Percentiles rank a stretch among this genome's conserved stretches.
These are phyloP conservation scores for Aegithalos caudatus DNA, from an alignment of 2,113 vertebrate genomes.

Conservation along the genomic window DNA sequence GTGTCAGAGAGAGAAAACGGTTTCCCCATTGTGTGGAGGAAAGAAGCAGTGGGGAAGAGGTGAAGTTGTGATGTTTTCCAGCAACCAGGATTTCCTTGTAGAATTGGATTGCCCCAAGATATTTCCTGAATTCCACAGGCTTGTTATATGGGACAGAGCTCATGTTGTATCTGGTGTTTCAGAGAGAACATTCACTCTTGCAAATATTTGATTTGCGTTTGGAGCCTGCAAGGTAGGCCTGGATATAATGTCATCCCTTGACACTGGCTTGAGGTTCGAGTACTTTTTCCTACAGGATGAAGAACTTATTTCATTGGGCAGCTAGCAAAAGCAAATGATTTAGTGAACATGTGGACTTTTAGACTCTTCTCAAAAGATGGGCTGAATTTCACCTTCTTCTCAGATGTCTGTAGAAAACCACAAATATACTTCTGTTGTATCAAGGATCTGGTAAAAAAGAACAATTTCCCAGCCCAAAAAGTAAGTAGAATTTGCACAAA, in stretches of 20 bases:
- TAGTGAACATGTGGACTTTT: neutral
- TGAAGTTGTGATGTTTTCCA: neutral
- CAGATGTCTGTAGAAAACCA: neutral
- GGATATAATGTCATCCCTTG: neutral
- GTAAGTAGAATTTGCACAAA: neutral
- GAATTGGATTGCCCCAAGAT: neutral
- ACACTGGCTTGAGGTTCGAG: neutral
- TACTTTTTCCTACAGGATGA: neutral
- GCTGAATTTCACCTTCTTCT: neutral
- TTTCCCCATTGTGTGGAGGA: neutral
- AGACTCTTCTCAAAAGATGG: neutral
- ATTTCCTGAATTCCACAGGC: neutral
- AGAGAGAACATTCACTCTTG: neutral
- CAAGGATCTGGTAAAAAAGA: neutral
- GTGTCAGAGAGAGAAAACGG: neutral
- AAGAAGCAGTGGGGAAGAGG: neutral
- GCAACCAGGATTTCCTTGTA: neutral
- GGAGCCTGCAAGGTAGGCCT: neutral
- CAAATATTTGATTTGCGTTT: neutral
- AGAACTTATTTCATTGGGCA: neutral
- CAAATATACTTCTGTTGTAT: neutral
- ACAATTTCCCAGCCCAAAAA: neutral
- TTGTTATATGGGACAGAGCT: neutral
- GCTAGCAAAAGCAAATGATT: neutral
- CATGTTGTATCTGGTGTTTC: neutral